These are phyloP conservation scores for Dicaeum eximium DNA, from an alignment of 2,113 vertebrate species.

Conservation along the genomic window DNA sequence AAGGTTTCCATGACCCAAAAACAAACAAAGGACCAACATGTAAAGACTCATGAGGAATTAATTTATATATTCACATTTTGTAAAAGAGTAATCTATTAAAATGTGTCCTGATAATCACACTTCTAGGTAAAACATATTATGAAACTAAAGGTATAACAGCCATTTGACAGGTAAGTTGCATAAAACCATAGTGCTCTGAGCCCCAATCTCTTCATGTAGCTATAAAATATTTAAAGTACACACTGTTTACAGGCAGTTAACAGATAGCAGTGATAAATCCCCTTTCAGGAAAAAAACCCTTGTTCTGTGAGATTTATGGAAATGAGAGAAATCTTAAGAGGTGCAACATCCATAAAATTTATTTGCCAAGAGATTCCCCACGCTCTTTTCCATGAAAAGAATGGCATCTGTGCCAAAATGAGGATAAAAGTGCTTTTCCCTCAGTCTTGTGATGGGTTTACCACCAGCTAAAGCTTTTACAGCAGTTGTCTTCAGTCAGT, in stretches of 20 bases:
- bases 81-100: neutral
- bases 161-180: neutral
- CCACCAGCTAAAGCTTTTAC: neutral
- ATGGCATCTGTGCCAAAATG: neutral
- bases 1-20: neutral
- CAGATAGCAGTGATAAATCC: neutral
- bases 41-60: neutral
- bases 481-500: neutral
- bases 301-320: neutral
- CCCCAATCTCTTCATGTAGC: neutral
- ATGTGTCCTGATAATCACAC: neutral
- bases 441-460: neutral
- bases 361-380: neutral
- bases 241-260: neutral
- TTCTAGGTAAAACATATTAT: neutral
- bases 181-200: neutral
- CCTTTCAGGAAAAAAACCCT: neutral
- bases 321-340: neutral
- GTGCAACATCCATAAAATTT: neutral
- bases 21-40: neutral
- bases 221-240: constrained; percentile 12
- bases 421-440: neutral
- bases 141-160: neutral
- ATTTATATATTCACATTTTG: neutral
- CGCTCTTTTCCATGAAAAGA: neutral